Base-by-base conservation (phyloP, 2,113 vertebrate species). In the Budorcas taxicolor region DNA sequence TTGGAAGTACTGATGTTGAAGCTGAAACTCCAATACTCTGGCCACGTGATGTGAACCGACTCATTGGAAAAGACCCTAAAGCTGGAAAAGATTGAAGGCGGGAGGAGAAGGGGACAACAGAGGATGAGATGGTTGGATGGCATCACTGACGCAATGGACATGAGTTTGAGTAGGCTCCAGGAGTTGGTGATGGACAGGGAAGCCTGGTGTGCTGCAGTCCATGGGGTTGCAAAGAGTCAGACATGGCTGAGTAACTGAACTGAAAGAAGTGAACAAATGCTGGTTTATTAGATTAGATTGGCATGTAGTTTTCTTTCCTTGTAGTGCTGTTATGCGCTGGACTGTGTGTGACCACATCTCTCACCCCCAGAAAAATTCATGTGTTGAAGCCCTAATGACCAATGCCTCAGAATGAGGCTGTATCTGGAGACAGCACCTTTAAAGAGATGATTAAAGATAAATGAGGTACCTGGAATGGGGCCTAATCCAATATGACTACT, bases 121-220 rank as follows among this genome's bases (percentile, higher is more conserved):
- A 71, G n/a, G n/a, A 36, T 71, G n/a, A 71, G 2, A 36, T 71
- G n/a, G 17, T 71, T 71, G 64, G 17, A 36, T 36, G n/a, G n/a
- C 64, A 71, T 36, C 64, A 36, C n/a, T 1, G 8, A 21, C 0
- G 0, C 1, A 1, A 71, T 11, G 64, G n/a, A 71, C 64, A 21
- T 71, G 64, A 71, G n/a, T 71, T 71, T 71, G n/a, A 71, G 9
- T 71, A 21, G n/a, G 0, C n/a, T 11, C 4, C 17, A 21, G 64
- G n/a, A 71, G n/a, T 71, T 71, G 64, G 64, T 71, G n/a, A 71
- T 71, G n/a, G n/a, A 67, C 17, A 3, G 17, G 64, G n/a, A 36
- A 71, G n/a, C 17, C 64, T 71, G n/a, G n/a, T 0, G 1, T 71
- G 19, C 19, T 12, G 9, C 19, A 21, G 17, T 67, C 62, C 64